These are phyloP conservation scores for Sinocyclocheilus anshuiensis DNA, from an alignment of 2,113 vertebrate species.

Conservation along the genomic window DNA sequence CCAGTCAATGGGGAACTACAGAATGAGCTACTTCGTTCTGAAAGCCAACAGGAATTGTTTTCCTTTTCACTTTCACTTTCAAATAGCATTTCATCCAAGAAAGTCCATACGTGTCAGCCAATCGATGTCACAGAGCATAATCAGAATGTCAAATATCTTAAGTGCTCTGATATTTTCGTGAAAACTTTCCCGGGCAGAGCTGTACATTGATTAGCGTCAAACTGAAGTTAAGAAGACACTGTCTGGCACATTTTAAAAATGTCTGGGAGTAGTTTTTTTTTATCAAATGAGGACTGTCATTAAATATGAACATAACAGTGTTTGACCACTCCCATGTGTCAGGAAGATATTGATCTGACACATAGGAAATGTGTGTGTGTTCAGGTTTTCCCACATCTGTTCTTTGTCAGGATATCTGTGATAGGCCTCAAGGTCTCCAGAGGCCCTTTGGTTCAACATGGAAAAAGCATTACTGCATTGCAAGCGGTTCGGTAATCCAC, in stretches of 20 bases:
- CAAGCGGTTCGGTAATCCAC: conserved; percentile 65
- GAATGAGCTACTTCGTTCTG: conserved; percentile 23
- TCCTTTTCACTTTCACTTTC: conserved; percentile 32
- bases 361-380: conserved; percentile 58
- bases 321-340: conserved; percentile 57
- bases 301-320: conserved; percentile 66
- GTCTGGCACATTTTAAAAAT: conserved; percentile 24
- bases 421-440: conserved; percentile 51
- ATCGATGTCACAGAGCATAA: conserved; percentile 39
- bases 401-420: conserved; percentile 63
- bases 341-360: conserved; percentile 62
- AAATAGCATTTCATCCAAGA: conserved; percentile 33
- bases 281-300: conserved; percentile 26
- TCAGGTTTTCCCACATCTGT: conserved; percentile 65
- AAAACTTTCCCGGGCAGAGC: not conserved
- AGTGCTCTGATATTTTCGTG: conserved; percentile 33
- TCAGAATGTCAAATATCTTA: conserved; percentile 46
- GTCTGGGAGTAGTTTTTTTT: conserved; percentile 28
- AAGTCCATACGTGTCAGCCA: conserved; percentile 41
- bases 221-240: conserved; percentile 20
- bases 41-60: conserved; percentile 33
- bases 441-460: conserved; percentile 61
- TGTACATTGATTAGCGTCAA: conserved; percentile 23
- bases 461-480: conserved; percentile 62
- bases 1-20: conserved; percentile 32